These are phyloP conservation scores for Protobothrops flavoviridis DNA, from an alignment of 2,113 vertebrate genomes.

Conservation along the genomic window DNA sequence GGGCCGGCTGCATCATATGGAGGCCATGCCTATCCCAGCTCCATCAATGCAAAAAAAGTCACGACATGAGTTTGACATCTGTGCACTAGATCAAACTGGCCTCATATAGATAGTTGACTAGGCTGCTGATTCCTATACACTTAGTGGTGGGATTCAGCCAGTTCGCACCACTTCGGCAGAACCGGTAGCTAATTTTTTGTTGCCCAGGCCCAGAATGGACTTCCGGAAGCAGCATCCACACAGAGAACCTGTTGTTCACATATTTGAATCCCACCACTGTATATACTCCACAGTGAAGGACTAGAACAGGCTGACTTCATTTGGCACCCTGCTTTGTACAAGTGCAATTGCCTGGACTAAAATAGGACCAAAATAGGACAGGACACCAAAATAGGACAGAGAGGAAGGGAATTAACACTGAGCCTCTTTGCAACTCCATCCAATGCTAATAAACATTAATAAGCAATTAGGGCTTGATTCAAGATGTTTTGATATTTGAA, in stretches of 20 bases:
- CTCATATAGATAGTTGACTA: neutral
- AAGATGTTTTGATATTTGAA: neutral
- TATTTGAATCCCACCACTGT: too few species aligned
- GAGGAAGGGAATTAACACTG: neutral
- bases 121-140: neutral
- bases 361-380: neutral
- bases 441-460: neutral
- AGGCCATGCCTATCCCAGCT: too few species aligned
- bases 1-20: too few species aligned
- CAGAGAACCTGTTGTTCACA: too few species aligned
- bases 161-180: too few species aligned
- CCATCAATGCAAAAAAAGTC: too few species aligned
- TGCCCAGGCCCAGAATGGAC: too few species aligned
- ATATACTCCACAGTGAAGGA: neutral
- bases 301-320: neutral
- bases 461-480: neutral
- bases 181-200: too few species aligned
- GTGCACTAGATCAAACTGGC: too few species aligned
- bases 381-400: neutral
- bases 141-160: too few species aligned
- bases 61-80: too few species aligned
- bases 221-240: too few species aligned
- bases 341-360: neutral
- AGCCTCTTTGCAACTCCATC: neutral
- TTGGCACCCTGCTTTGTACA: neutral